A percentile compares a stretch with the other conserved stretches of the same genome.
phyloP scores from a whole-genome alignment of 2,797 vertebrate genomes.

The Phylloscopus collybita region DNA sequence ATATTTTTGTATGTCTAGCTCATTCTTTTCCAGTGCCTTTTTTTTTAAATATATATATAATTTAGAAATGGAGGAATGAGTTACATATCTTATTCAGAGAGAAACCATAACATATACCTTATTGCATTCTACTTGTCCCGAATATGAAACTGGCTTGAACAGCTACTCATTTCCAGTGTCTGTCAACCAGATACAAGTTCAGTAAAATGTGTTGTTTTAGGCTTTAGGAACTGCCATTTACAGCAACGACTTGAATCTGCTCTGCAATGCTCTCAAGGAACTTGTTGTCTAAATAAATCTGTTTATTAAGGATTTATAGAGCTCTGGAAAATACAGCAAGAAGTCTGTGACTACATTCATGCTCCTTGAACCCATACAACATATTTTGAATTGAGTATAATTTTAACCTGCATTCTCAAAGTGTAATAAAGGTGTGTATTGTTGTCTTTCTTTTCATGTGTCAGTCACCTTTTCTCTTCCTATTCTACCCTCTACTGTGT shows the following conservation, averaged over 20 bases:
- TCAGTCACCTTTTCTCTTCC: not conserved
- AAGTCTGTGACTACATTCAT: not conserved
- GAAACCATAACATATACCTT: slow-evolving; percentile 42
- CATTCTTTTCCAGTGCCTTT: not conserved
- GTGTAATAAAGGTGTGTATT: not conserved
- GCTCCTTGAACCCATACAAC: not conserved
- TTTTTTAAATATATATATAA: not conserved
- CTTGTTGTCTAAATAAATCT: not conserved
- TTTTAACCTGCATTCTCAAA: not conserved
- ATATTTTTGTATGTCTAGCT: slow-evolving; percentile 2
- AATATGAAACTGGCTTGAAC: slow-evolving; percentile 45
- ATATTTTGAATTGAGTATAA: not conserved
- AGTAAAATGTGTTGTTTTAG: slow-evolving; percentile 35
- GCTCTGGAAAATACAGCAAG: not conserved
- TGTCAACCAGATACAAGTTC: slow-evolving; percentile 24
- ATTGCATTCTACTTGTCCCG: slow-evolving; percentile 42
- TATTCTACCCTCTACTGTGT: not conserved
- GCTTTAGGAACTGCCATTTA: slow-evolving; percentile 12
- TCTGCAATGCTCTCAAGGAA: not conserved
- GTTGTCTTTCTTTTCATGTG: not conserved
- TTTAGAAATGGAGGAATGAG: slow-evolving; percentile 34
- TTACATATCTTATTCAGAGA: slow-evolving; percentile 31
- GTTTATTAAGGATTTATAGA: slow-evolving; percentile 14
- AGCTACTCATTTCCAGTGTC: slow-evolving; percentile 58
- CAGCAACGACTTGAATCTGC: not conserved